A percentile compares a stretch with the other conserved stretches of the same genome.
phyloP scores from a whole-genome alignment of 2,113 vertebrate genomes.

The Hippocampus comes region DNA sequence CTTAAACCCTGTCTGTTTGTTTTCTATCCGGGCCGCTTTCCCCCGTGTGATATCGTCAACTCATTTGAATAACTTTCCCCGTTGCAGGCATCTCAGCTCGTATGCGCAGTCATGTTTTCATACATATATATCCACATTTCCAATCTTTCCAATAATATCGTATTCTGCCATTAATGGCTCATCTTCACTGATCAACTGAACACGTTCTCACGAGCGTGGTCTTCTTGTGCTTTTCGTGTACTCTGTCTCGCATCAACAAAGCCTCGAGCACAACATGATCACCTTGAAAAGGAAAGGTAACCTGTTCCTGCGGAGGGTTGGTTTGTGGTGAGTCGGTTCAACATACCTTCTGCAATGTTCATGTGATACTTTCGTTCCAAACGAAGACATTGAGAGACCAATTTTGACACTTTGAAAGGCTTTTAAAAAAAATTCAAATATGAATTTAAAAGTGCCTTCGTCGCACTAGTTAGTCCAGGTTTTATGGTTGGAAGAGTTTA shows the following conservation, averaged over 20 bases:
- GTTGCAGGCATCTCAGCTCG: constrained; percentile 22
- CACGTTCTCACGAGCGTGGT: constrained; percentile 13
- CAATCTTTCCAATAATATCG: constrained; percentile 15
- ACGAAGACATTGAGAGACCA: not conserved
- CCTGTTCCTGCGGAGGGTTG: not conserved
- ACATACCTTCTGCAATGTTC: not conserved
- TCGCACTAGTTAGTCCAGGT: not conserved
- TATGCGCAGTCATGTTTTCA: not conserved
- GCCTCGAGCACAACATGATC: no score
- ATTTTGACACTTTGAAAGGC: not conserved
- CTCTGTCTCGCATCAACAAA: not conserved
- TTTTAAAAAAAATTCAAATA: not conserved
- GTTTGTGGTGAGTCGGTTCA: not conserved
- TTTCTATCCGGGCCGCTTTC: constrained; percentile 7
- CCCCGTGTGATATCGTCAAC: constrained; percentile 16
- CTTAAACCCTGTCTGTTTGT: constrained; percentile 4
- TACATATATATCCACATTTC: not conserved
- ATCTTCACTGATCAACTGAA: constrained; percentile 16
- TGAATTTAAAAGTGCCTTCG: not conserved
- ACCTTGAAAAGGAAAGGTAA: no score
- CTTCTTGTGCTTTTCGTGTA: constrained; percentile 26
- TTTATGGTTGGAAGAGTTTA: not conserved
- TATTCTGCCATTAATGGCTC: constrained; percentile 11
- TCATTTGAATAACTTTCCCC: constrained; percentile 25
- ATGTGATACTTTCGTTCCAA: not conserved